phyloP scores from a whole-genome alignment of 1,140 invertebrate species.

The Drosophila watanabei region DNA sequence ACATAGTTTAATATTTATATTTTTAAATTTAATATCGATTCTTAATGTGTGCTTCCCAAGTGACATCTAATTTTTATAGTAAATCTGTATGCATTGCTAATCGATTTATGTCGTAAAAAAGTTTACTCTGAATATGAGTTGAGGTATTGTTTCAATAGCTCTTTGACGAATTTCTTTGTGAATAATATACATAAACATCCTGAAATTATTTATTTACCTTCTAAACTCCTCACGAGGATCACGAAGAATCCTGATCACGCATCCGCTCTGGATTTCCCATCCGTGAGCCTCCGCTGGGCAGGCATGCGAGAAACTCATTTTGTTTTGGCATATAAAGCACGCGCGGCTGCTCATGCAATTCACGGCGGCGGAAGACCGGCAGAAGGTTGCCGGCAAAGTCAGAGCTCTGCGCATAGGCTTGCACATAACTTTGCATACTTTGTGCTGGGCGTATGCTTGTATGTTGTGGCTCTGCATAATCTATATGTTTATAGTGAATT shows the following conservation, averaged over 20 bases:
- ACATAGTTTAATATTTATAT: no score
- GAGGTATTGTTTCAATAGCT: rapidly evolving
- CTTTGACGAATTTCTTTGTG: not conserved
- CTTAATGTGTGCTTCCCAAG: no score
- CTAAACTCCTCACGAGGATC: not conserved
- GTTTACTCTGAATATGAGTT: not conserved
- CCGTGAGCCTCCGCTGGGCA: slow-evolving; percentile 29
- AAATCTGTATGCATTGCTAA: no score
- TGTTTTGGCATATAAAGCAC: slow-evolving; percentile 74
- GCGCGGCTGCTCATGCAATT: slow-evolving; percentile 71
- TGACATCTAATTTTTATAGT: no score
- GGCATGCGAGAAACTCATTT: slow-evolving; percentile 81
- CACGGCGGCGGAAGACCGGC: slow-evolving; percentile 3
- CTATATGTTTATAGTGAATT: slow-evolving; percentile 60
- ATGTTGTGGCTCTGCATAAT: slow-evolving; percentile 2
- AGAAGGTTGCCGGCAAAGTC: slow-evolving; percentile 22
- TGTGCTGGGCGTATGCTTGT: slow-evolving; percentile 5
- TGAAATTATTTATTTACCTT: not conserved
- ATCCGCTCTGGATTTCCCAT: slow-evolving; percentile 6
- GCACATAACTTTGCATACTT: slow-evolving; percentile 57
- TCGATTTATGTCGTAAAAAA: no score
- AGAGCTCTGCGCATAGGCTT: slow-evolving; percentile 46
- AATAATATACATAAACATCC: not conserved
- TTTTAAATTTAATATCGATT: no score
- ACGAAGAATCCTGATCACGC: slow-evolving; percentile 23